phyloP scores from a whole-genome alignment of 2,888 invertebrate species.

The Leptogaster cylindrica region DNA sequence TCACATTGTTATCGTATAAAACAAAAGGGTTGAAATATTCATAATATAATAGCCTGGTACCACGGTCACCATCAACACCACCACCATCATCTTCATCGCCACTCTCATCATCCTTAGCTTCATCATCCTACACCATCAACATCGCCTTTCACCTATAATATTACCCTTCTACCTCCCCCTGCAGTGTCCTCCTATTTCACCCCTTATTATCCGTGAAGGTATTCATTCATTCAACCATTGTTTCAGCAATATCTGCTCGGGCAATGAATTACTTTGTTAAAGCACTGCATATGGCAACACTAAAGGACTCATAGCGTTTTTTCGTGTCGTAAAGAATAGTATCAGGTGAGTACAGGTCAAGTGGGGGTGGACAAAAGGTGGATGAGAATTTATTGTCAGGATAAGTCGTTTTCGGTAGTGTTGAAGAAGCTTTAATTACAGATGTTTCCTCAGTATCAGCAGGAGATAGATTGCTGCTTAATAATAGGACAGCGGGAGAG shows the following conservation, averaged over 20 bases:
- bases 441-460: not conserved
- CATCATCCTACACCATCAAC: no score
- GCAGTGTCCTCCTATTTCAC: constrained; percentile 14
- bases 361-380: not conserved
- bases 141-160: not conserved
- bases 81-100: not conserved
- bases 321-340: not conserved
- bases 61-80: constrained; percentile 19
- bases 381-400: no score
- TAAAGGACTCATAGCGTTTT: not conserved
- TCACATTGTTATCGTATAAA: constrained; percentile 35
- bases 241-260: constrained; percentile 8
- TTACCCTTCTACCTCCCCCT: no score
- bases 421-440: constrained; percentile 22
- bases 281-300: constrained; percentile 27
- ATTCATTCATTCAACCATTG: constrained; percentile 27
- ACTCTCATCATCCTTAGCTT: no score
- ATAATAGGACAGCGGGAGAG: not conserved
- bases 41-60: constrained; percentile 40
- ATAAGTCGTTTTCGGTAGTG: not conserved
- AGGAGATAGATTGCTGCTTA: not conserved
- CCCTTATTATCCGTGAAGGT: constrained; percentile 30
- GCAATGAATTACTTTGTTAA: constrained; percentile 34
- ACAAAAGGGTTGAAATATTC: constrained; percentile 40
- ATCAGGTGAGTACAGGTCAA: constrained; percentile 30